A percentile compares a stretch with the other conserved stretches of the same genome.
Evolutionary conservation across 2,888 invertebrate species (phyloP).

Genomic region (Drosophila tanythrix): DNA sequence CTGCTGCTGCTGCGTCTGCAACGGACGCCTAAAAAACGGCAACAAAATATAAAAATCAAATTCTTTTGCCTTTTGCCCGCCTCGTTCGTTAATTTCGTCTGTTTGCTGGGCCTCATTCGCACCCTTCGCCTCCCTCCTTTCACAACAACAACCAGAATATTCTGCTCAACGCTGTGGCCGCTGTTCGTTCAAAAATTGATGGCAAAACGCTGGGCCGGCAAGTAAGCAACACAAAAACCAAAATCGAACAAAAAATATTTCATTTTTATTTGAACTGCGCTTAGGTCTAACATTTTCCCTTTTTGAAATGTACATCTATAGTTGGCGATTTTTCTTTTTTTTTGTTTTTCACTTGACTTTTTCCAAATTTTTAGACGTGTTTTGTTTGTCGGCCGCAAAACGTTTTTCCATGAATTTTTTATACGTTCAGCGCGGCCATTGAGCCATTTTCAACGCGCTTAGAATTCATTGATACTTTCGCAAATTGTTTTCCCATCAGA

Average conservation of each 20-base stretch:
- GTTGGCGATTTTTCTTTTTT: conserved; percentile 7
- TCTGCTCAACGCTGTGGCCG: conserved; percentile 29
- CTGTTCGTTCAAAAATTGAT: conserved; percentile 56
- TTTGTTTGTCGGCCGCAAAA: conserved; percentile 66
- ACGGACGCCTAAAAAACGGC: conserved; percentile 77
- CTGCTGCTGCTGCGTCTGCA: conserved; percentile 65
- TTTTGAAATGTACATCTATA: conserved; percentile 43
- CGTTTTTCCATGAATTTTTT: conserved; percentile 76
- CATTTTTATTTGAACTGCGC: conserved; percentile 30
- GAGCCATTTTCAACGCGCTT: conserved; percentile 72
- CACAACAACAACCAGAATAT: conserved; percentile 5
- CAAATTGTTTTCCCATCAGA: conserved; percentile 58
- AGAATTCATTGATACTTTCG: conserved; percentile 77
- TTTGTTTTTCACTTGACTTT: conserved; percentile 22
- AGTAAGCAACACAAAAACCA: conserved; percentile 49
- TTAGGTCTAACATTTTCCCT: conserved; percentile 54
- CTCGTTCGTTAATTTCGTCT: conserved; percentile 70
- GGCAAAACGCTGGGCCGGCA: conserved; percentile 47
- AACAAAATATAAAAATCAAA: conserved; percentile 78
- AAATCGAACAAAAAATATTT: conserved; percentile 32
- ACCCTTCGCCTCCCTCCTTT: not conserved
- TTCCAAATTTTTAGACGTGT: conserved; percentile 37
- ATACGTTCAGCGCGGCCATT: conserved; percentile 69
- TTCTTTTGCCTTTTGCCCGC: conserved; percentile 60
- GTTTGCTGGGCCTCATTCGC: conserved; percentile 56